phyloP scores from a whole-genome alignment of 2,888 invertebrate genomes.

The Pollenia angustigena region DNA sequence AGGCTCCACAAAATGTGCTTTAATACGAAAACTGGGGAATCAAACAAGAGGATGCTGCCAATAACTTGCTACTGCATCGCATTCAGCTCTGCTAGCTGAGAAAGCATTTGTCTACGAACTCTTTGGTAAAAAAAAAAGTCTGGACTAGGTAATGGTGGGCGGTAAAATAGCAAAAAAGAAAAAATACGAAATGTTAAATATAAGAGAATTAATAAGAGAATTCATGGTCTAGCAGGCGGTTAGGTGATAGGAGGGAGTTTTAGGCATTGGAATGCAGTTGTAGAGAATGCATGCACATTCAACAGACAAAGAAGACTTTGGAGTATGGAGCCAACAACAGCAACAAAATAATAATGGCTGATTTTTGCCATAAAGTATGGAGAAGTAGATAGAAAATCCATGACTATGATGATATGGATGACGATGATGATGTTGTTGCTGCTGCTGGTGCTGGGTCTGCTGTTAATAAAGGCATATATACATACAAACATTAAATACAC shows the following conservation, averaged over 20 bases:
- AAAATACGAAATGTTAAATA: slow-evolving; percentile 11
- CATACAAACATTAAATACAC: slow-evolving; percentile 33
- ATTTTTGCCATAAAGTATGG: slow-evolving; percentile 51
- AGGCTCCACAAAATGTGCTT: slow-evolving; percentile 38
- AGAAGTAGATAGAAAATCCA: slow-evolving; percentile 58
- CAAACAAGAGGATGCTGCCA: slow-evolving; percentile 47
- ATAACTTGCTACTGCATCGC: slow-evolving; percentile 13
- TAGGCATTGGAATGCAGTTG: slow-evolving; percentile 69
- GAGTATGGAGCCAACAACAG: slow-evolving; percentile 23
- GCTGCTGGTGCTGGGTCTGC: slow-evolving; percentile 27
- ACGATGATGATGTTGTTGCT: slow-evolving; percentile 34
- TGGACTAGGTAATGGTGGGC: slow-evolving; percentile 59
- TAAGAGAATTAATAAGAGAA: slow-evolving; percentile 57
- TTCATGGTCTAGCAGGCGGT: neutral
- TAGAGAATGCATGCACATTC: slow-evolving; percentile 67
- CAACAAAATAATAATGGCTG: slow-evolving; percentile 63
- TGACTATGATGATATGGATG: slow-evolving; percentile 53
- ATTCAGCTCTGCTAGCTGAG: slow-evolving; percentile 22
- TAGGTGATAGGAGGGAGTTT: slow-evolving; percentile 36
- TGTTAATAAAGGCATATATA: slow-evolving; percentile 57
- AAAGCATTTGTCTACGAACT: slow-evolving; percentile 49
- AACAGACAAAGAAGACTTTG: slow-evolving; percentile 68
- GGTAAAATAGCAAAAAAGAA: slow-evolving; percentile 47
- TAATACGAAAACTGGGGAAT: slow-evolving; percentile 51
- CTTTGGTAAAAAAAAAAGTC: slow-evolving; percentile 6